Evolutionary conservation across 2,888 invertebrate species (phyloP).

Genomic region (Cetonia aurata): DNA sequence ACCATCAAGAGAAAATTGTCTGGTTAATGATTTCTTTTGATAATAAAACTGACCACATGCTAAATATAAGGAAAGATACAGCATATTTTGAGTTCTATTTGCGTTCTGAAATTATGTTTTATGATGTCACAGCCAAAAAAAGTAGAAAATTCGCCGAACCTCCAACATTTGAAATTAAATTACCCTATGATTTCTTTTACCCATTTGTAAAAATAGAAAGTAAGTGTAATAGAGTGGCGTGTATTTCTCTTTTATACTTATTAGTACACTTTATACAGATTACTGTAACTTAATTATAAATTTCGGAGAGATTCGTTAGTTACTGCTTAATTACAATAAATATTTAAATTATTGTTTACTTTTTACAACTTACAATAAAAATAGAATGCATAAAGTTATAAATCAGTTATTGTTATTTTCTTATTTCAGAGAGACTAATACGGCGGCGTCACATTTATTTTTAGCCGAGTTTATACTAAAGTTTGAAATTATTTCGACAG

Average conservation of each 20-base stretch:
- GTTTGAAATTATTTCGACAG: too few relatives aligned
- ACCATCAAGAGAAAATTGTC: constrained; percentile 63
- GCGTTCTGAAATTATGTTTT: constrained; percentile 59
- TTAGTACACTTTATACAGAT: not conserved
- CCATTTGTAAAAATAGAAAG: constrained; percentile 67
- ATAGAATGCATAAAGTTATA: too few relatives aligned
- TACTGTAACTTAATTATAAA: too few relatives aligned
- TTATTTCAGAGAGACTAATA: too few relatives aligned
- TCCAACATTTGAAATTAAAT: constrained; percentile 70
- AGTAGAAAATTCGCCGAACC: constrained; percentile 67
- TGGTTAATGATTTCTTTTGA: constrained; percentile 57
- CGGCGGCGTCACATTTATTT: too few relatives aligned
- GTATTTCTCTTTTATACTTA: constrained; percentile 4
- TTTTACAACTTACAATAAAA: too few relatives aligned
- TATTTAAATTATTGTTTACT: too few relatives aligned
- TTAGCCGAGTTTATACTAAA: too few relatives aligned
- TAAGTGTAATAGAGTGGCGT: constrained; percentile 18
- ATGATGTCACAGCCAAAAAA: constrained; percentile 68
- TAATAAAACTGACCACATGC: constrained; percentile 23
- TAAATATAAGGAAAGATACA: constrained; percentile 42
- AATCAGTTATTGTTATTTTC: too few relatives aligned
- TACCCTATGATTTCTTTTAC: constrained; percentile 76
- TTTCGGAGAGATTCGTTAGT: too few relatives aligned
- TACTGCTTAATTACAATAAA: too few relatives aligned
- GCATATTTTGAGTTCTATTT: constrained; percentile 53